Percentiles rank a stretch among this genome's conserved stretches.
These are phyloP conservation scores for Bombus cullumanus DNA, from an alignment of 1,140 invertebrate species.

Conservation along the genomic window DNA sequence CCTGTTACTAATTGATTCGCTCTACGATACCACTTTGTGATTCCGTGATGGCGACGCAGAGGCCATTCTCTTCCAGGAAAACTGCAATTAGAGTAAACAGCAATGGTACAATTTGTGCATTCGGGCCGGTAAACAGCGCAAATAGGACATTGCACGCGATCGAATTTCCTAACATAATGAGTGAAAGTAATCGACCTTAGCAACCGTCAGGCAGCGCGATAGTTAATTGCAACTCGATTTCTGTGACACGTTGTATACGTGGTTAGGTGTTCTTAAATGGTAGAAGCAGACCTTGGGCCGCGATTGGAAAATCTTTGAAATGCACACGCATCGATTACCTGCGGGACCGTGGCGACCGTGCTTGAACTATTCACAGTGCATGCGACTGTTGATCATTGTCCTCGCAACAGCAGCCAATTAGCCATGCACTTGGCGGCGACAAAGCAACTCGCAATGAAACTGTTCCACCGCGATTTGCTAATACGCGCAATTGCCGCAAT, in stretches of 20 bases:
- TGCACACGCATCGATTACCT: constrained; percentile 37
- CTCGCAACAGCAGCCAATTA: constrained; percentile 13
- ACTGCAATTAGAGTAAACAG: not conserved
- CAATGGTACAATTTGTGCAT: not conserved
- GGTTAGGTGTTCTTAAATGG: constrained; percentile 51
- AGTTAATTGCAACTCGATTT: constrained; percentile 62
- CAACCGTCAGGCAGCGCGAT: constrained; percentile 33
- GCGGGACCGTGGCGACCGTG: not conserved
- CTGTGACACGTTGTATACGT: constrained; percentile 41
- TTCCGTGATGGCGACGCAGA: too few relatives aligned
- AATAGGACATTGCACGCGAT: constrained; percentile 42
- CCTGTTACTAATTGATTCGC: too few relatives aligned
- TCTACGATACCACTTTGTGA: too few relatives aligned
- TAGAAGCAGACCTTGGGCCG: constrained; percentile 66
- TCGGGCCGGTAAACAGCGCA: not conserved
- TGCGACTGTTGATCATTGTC: constrained; percentile 16
- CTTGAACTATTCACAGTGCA: not conserved
- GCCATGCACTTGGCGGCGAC: not conserved
- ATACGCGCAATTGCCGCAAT: not conserved
- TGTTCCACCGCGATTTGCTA: not conserved
- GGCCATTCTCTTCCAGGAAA: too few relatives aligned
- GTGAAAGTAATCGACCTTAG: constrained; percentile 76
- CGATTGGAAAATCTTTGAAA: constrained; percentile 64
- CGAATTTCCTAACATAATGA: constrained; percentile 60
- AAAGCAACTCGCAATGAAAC: constrained; percentile 11